Base-by-base conservation (phyloP, 2,888 invertebrate species). In the Sesia bembeciformis region DNA sequence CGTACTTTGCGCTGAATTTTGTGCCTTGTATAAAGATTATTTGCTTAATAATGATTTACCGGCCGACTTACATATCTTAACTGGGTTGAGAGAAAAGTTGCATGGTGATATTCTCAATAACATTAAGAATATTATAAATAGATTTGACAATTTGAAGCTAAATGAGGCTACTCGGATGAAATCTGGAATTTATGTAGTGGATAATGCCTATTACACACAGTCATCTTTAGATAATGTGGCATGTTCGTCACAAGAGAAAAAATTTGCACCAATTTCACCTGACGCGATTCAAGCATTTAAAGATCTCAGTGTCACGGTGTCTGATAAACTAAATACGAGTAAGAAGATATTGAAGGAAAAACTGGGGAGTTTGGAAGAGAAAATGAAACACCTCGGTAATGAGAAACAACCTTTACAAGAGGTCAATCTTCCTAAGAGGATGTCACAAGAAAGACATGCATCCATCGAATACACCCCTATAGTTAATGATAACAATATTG, bases 131-230 rank as follows among this genome's bases (percentile, higher is more conserved):
- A 66, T 88, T 42, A 59, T 88, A 57, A 68, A 78, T 3, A 85
- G 78, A 57, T 77, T 88, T 62, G 81, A 84, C 4, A 64, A 56
- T 39, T 67, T 84, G 50, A 82, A 90, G 70, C 68, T 73, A 53
- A 81, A 80, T 60, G 82, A 81, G 55, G 76, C 81, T 8, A 83
- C 84, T 39, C 84, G 85, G 72, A 73, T 89, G 66, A 86, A 91
- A 62, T 91, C 91, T 59, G 92, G 92, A 7, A 92, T 93, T 58
- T 91, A 90, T 64, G 79, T 91, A 38, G 83, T 92, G 40, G 91
- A 90, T 58, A 90, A 90, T 57, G 78, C 84, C 49, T 89, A 80
- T 66, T 70, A 80, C 41, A 76, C 81, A 2, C 84, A 84, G 57
- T 66, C 77, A n/a, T 67, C 71, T 23, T 62, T 83, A 54, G 74